Evolutionary conservation across 2,888 invertebrate species (phyloP).

Genomic region (Oxytorus armatus): DNA sequence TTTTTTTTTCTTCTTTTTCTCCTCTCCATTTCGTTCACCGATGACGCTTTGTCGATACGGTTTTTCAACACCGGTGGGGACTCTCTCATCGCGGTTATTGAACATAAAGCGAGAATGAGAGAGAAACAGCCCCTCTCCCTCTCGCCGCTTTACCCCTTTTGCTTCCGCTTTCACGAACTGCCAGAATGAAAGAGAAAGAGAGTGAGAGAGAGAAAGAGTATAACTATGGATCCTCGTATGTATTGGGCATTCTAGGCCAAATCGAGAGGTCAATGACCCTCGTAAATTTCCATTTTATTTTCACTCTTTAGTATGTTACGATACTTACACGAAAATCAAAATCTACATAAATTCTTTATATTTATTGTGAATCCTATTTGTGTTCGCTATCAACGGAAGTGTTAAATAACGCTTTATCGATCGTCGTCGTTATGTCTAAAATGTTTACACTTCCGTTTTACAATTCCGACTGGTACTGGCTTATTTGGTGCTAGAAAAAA

Average conservation of each 20-base stretch:
- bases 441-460: no score
- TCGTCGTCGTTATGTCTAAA: no score
- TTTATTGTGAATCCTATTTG: no score
- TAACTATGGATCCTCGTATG: conserved; percentile 4
- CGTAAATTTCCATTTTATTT: neutral
- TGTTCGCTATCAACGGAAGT: no score
- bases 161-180: conserved; percentile 65
- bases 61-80: conserved; percentile 49
- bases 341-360: no score
- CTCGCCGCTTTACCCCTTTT: conserved; percentile 45
- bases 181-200: neutral
- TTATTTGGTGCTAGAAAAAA: no score
- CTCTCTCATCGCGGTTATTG: conserved; percentile 59
- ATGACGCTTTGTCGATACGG: conserved; percentile 58
- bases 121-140: no score
- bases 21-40: conserved; percentile 13
- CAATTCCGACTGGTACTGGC: no score
- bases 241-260: neutral
- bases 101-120: conserved; percentile 42
- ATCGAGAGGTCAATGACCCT: neutral
- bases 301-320: no score
- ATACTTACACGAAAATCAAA: no score
- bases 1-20: conserved; percentile 31
- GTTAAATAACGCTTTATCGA: no score
- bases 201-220: conserved; percentile 17